Evolutionary conservation across 2,113 vertebrate species (phyloP), one percentile per base, ranked within the genome.

Genomic region (Clinocottus analis): DNA sequence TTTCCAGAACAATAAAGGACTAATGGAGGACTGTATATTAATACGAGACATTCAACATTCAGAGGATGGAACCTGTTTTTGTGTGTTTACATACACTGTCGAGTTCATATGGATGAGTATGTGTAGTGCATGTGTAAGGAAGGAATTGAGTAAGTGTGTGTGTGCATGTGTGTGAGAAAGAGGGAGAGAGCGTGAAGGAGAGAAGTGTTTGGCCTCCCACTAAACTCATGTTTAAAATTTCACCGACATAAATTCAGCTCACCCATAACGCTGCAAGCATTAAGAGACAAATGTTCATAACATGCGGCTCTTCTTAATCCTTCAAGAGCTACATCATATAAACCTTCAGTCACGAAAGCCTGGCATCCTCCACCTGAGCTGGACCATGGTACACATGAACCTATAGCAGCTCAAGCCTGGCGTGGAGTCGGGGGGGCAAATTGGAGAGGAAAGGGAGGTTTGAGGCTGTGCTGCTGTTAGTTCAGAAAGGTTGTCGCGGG

Each of bases 391-490:
- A 56, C 55, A 65, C 62, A 35, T 35, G 9, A 67, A 85, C 55
- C 77, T 49, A 29, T 60, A 81, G 75, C 66, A 79, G 72, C 67
- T 67, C 27, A 29, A 7, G 27, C 12, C 12, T 16, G 60, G 29
- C 63, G 35, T 4, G 41, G 16, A 11, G 39, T 51, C 9, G 0
- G 13, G 60, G 51, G 75, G 74, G 41, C 53, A 29, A 9, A 53
- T 39, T 45, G 56, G 72, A 72, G 53, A 25, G 70, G 67, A 71
- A 56, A 60, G 31, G 27, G 41, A 29, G 43, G 77, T 66, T 37
- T 56, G 62, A 69, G 82, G 73, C 61, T 67, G 35, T 3, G 35
- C 23, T 47, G 14, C 47, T 79, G 79, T 86, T 78, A 85, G 72
- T 79, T 82, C 35, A 82, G 60, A 64, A 27, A 80, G 27, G 53